Percentiles rank a stretch among this genome's conserved stretches.
phyloP scores from a whole-genome alignment of 1,140 invertebrate species.

The Danaus melanippus region DNA sequence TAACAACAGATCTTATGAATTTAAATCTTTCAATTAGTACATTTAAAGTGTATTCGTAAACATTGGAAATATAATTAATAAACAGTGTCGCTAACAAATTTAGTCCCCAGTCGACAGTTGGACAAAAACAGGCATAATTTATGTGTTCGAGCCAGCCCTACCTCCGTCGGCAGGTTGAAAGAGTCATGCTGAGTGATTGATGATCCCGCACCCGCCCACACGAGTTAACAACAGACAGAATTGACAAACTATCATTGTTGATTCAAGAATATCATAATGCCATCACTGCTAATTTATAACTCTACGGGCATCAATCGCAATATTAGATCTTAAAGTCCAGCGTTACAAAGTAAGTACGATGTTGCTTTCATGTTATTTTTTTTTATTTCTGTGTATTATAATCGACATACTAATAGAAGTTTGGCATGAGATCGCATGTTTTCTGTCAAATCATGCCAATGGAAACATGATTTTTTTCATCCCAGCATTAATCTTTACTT shows the following conservation, averaged over 20 bases:
- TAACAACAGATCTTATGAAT: no score
- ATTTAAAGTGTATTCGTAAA: constrained; percentile 22
- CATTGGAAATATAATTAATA: constrained; percentile 55
- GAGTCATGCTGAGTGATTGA: constrained; percentile 69
- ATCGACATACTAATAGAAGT: constrained; percentile 38
- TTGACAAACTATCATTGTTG: constrained; percentile 47
- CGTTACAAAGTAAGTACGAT: not conserved
- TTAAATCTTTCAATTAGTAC: not conserved
- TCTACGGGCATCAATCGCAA: constrained; percentile 1
- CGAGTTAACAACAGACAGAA: constrained; percentile 49
- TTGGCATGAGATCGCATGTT: constrained; percentile 38
- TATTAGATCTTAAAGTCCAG: not conserved
- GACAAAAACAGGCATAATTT: constrained; percentile 61
- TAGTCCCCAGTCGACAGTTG: constrained; percentile 47
- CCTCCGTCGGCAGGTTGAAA: constrained; percentile 66
- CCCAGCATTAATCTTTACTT: constrained; percentile 43
- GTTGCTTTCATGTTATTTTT: no score
- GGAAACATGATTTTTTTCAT: constrained; percentile 45
- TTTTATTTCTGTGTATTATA: constrained; percentile 15
- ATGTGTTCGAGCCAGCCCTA: constrained; percentile 45
- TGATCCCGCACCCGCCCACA: constrained; percentile 49
- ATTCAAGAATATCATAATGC: no score
- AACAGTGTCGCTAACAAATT: constrained; percentile 60
- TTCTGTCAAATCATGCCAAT: constrained; percentile 54
- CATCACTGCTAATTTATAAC: not conserved